These are phyloP conservation scores for Anguilla obscura DNA, from an alignment of 2,797 vertebrate genomes.

Conservation along the genomic window DNA sequence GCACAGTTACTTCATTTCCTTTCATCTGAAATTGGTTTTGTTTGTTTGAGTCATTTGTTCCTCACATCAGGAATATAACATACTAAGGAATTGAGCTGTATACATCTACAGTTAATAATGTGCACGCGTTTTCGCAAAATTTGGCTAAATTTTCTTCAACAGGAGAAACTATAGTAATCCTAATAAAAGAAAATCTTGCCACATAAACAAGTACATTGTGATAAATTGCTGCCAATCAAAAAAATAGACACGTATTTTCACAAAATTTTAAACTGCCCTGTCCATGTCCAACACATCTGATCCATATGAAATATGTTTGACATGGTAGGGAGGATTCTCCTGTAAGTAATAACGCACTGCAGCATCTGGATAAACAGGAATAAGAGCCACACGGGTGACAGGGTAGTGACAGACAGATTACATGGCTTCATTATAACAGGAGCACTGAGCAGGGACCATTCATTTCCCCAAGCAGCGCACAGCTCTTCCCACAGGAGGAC, in stretches of 20 bases:
- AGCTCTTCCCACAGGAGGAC: conserved; percentile 5
- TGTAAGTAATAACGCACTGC: neutral
- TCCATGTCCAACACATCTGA: no score
- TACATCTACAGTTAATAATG: neutral
- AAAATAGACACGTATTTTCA: conserved; percentile 34
- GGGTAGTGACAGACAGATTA: conserved; percentile 10
- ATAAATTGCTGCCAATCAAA: conserved; percentile 36
- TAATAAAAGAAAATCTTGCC: neutral
- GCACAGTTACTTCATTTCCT: no score
- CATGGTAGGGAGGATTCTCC: neutral
- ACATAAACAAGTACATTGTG: neutral
- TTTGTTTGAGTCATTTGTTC: neutral
- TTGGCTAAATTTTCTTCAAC: neutral
- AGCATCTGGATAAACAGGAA: neutral
- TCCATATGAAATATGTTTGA: no score
- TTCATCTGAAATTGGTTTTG: neutral
- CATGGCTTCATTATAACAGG: conserved; percentile 18
- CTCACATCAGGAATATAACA: neutral
- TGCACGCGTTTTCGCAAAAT: neutral
- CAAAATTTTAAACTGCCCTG: no score
- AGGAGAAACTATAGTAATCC: neutral
- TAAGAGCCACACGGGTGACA: neutral
- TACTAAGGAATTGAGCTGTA: neutral
- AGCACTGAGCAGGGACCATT: neutral
- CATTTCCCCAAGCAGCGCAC: conserved; percentile 1